Evolutionary conservation across 2,113 vertebrate genomes (phyloP).

Genomic region (Sinocyclocheilus anophthalmus): DNA sequence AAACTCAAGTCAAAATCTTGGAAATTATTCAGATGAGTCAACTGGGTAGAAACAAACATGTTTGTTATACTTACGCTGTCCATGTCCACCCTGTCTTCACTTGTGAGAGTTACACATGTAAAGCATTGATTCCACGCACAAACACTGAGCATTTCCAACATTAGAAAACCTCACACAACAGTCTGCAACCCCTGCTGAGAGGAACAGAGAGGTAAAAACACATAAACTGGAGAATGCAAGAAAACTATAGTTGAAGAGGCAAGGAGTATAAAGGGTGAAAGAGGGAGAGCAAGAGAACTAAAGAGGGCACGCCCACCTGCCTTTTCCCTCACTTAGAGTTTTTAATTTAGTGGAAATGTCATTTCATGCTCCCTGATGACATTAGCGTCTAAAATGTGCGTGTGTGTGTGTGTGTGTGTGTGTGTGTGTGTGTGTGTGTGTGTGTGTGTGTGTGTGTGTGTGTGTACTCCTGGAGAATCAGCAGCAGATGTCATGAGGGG

Average conservation of each 20-base stretch:
- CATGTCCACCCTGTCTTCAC: conserved; percentile 16
- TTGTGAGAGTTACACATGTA: conserved; percentile 10
- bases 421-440: conserved; percentile 16
- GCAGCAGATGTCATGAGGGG: not conserved
- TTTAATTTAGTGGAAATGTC: conserved; percentile 27
- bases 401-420: not conserved
- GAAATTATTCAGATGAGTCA: not conserved
- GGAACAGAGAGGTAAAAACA: not conserved
- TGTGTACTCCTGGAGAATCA: not conserved
- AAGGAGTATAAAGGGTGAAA: conserved; percentile 34
- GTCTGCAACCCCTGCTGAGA: not conserved
- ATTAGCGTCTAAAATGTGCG: conserved; percentile 15
- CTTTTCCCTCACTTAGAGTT: conserved; percentile 26
- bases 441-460: not conserved
- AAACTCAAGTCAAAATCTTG: not conserved
- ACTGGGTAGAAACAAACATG: not conserved
- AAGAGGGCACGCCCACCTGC: not conserved
- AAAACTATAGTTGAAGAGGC: not conserved
- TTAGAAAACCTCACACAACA: not conserved
- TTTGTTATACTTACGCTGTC: conserved; percentile 16
- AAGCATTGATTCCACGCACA: not conserved
- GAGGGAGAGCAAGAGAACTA: conserved; percentile 27
- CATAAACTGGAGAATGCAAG: not conserved
- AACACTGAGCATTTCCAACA: conserved; percentile 11
- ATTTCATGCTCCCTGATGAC: conserved; percentile 40